These are phyloP conservation scores for Tamias sibiricus DNA, from an alignment of 2,113 vertebrate genomes.

Conservation along the genomic window DNA sequence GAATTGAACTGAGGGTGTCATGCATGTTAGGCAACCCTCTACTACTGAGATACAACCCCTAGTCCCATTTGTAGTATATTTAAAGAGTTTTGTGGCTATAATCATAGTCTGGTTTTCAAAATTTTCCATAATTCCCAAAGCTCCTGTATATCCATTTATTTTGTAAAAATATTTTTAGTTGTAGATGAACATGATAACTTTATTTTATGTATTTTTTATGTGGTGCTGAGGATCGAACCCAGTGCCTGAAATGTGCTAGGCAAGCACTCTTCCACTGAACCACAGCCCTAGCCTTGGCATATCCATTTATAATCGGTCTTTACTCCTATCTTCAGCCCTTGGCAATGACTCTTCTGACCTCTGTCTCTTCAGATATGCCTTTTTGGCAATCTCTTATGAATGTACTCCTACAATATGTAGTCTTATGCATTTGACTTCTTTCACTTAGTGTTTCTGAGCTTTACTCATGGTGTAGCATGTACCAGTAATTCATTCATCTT, in stretches of 20 bases:
- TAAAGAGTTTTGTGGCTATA: neutral
- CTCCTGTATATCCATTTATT: neutral
- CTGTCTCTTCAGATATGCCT: neutral
- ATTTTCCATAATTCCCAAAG: neutral
- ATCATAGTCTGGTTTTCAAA: neutral
- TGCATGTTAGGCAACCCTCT: too few relatives aligned
- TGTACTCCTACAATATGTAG: too few relatives aligned
- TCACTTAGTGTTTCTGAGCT: neutral
- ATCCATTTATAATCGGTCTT: neutral
- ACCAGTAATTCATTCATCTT: neutral
- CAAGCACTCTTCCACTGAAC: too few relatives aligned
- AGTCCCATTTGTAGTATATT: neutral
- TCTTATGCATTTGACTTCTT: neutral
- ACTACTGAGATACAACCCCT: too few relatives aligned
- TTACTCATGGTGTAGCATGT: neutral
- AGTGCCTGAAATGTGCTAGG: too few relatives aligned
- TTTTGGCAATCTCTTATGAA: neutral
- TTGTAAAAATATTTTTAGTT: too few relatives aligned
- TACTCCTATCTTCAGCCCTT: neutral
- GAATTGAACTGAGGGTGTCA: neutral
- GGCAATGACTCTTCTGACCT: neutral
- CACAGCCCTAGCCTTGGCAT: neutral
- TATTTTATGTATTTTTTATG: too few relatives aligned
- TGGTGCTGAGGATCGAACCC: too few relatives aligned
- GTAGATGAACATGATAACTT: too few relatives aligned